These are phyloP conservation scores for Falco columbarius DNA, from an alignment of 2,797 vertebrate species.

Conservation along the genomic window DNA sequence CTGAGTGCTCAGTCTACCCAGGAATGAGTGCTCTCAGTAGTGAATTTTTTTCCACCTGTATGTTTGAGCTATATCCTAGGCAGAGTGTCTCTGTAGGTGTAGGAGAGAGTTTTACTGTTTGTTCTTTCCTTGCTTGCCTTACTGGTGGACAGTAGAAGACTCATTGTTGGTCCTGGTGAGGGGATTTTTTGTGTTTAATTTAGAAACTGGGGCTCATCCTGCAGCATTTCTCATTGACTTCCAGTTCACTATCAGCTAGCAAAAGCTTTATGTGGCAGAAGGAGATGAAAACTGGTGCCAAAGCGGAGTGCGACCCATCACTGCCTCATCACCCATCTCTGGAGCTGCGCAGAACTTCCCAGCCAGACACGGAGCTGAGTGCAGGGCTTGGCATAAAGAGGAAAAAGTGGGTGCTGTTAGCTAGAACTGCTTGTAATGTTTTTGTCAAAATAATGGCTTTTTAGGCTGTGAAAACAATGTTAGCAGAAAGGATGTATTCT, in stretches of 20 bases:
- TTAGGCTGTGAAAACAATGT: conserved; percentile 47
- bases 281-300: neutral
- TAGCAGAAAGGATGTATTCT: conserved; percentile 52
- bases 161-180: neutral
- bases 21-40: neutral
- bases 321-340: neutral
- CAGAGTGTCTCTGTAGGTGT: neutral
- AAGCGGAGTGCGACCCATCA: neutral
- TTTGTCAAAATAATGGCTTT: conserved; percentile 57
- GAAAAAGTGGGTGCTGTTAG: conserved; percentile 23
- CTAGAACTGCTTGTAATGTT: conserved; percentile 19
- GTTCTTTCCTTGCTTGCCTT: neutral
- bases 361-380: neutral
- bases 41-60: neutral
- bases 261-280: neutral
- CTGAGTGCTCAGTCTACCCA: conserved; percentile 1
- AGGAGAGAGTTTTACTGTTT: neutral
- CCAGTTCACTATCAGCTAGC: neutral
- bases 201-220: neutral
- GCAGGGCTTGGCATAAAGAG: neutral
- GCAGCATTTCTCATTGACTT: neutral
- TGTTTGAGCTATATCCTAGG: neutral
- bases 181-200: neutral
- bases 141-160: neutral
- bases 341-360: neutral